Percentiles rank a stretch among this genome's conserved stretches.
These are phyloP conservation scores for Teleiodes luculella DNA, from an alignment of 2,888 invertebrate species.

Conservation along the genomic window DNA sequence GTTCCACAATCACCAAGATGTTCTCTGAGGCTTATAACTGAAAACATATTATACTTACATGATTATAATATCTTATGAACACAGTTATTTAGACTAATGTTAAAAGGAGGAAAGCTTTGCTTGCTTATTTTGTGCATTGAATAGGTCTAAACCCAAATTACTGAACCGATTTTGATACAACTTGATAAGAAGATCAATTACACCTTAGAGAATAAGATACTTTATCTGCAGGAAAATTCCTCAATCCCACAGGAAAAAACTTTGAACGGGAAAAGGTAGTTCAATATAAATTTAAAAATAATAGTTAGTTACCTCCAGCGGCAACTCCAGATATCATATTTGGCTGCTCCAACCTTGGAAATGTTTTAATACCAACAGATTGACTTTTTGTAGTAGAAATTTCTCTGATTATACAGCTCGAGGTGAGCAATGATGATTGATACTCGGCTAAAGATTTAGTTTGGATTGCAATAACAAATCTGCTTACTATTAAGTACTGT, in stretches of 20 bases:
- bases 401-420: constrained; percentile 50
- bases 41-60: too few species aligned
- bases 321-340: constrained; percentile 68
- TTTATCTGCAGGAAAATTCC: too few species aligned
- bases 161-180: too few species aligned
- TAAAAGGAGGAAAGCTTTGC: too few species aligned
- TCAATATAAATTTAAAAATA: not conserved
- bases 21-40: constrained; percentile 60
- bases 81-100: too few species aligned
- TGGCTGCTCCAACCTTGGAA: constrained; percentile 65
- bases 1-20: constrained; percentile 46
- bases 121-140: too few species aligned
- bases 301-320: constrained; percentile 60
- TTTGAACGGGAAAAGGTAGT: too few species aligned
- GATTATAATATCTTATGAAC: too few species aligned
- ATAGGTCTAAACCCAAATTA: too few species aligned
- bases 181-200: too few species aligned
- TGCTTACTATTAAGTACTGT: constrained; percentile 43
- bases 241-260: too few species aligned
- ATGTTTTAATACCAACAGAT: constrained; percentile 27
- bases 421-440: constrained; percentile 37
- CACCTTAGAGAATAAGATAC: too few species aligned
- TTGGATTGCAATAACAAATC: constrained; percentile 51
- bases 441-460: constrained; percentile 63
- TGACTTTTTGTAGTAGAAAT: constrained; percentile 38